These are phyloP conservation scores for Napeogenes inachia DNA, from an alignment of 2,888 invertebrate species.

Conservation along the genomic window DNA sequence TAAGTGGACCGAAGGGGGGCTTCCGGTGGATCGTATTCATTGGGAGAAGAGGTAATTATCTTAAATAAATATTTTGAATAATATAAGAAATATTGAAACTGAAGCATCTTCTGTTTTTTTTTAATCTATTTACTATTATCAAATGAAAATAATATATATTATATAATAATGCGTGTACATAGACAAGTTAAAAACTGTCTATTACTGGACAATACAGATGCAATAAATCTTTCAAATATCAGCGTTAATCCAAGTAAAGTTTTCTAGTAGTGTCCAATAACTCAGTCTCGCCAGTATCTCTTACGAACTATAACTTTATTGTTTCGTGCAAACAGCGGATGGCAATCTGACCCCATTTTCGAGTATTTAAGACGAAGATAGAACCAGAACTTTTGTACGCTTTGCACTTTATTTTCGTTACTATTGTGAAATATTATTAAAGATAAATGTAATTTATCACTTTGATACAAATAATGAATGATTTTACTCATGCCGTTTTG, in stretches of 20 bases:
- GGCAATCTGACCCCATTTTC: conserved; percentile 43
- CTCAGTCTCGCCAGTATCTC: conserved; percentile 43
- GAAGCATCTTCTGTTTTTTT: too few species aligned
- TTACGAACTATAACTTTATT: conserved; percentile 43
- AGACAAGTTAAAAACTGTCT: conserved; percentile 24
- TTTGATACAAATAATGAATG: neutral
- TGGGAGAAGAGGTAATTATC: conserved; percentile 38
- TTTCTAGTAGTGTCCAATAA: conserved; percentile 49
- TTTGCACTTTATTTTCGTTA: conserved; percentile 23
- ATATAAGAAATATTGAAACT: too few species aligned
- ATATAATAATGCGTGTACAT: too few species aligned
- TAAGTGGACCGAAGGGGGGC: conserved; percentile 54
- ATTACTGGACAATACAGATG: conserved; percentile 46
- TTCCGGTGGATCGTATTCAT: conserved; percentile 35
- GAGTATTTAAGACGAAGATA: conserved; percentile 37
- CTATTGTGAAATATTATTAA: conserved; percentile 19
- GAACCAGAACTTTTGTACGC: conserved; percentile 30
- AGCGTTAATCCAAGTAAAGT: conserved; percentile 54
- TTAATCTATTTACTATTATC: too few species aligned
- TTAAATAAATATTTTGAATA: too few species aligned
- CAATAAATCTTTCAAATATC: conserved; percentile 55
- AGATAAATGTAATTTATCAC: conserved; percentile 11
- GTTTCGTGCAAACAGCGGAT: conserved; percentile 46
- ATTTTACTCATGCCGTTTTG: neutral
- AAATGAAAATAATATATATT: too few species aligned